Conservation (phyloP, 1,140 invertebrate genomes). For the Caerostris darwini region DNA sequence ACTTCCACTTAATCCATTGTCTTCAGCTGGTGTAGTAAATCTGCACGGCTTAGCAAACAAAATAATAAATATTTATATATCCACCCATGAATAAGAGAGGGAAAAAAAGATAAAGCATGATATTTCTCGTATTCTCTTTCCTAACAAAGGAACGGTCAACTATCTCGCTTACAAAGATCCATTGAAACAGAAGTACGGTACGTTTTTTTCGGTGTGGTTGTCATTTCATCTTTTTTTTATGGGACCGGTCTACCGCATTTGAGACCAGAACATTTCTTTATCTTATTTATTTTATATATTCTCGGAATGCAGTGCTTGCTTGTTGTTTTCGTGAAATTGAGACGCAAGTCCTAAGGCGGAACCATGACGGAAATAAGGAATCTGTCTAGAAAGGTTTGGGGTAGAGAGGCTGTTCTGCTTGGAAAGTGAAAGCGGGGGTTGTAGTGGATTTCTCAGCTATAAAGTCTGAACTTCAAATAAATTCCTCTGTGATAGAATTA, state of each 20-base stretch:
- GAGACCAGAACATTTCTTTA: slow-evolving; percentile 1
- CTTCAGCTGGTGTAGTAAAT: neutral
- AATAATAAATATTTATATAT: slow-evolving; percentile 10
- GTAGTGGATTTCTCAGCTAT: neutral
- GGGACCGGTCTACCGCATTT: neutral
- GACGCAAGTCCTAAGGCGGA: slow-evolving; percentile 1
- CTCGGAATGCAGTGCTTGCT: neutral
- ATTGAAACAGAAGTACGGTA: neutral
- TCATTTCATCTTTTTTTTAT: neutral
- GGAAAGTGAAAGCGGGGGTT: neutral
- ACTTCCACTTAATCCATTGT: slow-evolving; percentile 1
- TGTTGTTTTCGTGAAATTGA: slow-evolving; percentile 24
- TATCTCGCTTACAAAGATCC: neutral
- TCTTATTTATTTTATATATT: slow-evolving; percentile 41
- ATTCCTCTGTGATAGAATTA: neutral
- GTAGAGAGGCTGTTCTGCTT: no score
- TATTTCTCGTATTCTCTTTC: neutral
- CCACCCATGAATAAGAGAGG: neutral
- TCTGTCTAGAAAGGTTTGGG: neutral
- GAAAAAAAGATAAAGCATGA: neutral
- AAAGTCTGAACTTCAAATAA: slow-evolving; percentile 18
- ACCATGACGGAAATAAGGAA: slow-evolving; percentile 31
- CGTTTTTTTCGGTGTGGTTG: neutral
- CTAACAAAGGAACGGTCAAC: neutral
- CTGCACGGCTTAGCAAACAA: neutral